phyloP scores from a whole-genome alignment of 1,140 invertebrate species.

The Temnothorax longispinosus region DNA sequence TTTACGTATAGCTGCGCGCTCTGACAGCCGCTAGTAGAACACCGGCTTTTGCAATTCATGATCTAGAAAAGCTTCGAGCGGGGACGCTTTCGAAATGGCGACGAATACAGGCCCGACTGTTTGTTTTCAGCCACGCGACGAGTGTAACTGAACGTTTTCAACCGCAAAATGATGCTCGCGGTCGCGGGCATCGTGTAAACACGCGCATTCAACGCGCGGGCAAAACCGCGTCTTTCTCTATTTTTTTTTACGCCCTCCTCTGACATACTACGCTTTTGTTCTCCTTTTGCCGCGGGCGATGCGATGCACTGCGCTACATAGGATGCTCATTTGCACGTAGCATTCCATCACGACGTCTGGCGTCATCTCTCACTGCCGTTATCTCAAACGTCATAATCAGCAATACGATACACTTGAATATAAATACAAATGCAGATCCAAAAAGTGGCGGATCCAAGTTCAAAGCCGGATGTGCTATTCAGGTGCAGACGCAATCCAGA shows the following conservation, averaged over 20 bases:
- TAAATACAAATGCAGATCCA: not conserved
- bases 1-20: not conserved
- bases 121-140: conserved; percentile 61
- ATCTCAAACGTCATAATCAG: conserved; percentile 29
- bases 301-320: not conserved
- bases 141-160: conserved; percentile 65
- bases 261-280: conserved; percentile 25
- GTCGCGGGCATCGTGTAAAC: conserved; percentile 55
- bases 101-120: conserved; percentile 38
- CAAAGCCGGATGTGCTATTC: not conserved
- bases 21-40: conserved; percentile 32
- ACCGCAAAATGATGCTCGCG: conserved; percentile 60
- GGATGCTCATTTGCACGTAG: conserved; percentile 49
- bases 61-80: conserved; percentile 54
- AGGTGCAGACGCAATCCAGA: not conserved
- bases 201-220: conserved; percentile 50
- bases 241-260: conserved; percentile 25
- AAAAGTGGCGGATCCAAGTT: no score
- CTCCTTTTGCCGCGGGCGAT: conserved; percentile 25
- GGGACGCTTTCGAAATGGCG: conserved; percentile 33
- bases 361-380: not conserved
- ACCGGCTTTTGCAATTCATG: conserved; percentile 52
- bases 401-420: not conserved
- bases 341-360: not conserved
- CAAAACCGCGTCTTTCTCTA: conserved; percentile 40